phyloP scores from a whole-genome alignment of 2,113 vertebrate genomes.

The Mormyrus iriodes region DNA sequence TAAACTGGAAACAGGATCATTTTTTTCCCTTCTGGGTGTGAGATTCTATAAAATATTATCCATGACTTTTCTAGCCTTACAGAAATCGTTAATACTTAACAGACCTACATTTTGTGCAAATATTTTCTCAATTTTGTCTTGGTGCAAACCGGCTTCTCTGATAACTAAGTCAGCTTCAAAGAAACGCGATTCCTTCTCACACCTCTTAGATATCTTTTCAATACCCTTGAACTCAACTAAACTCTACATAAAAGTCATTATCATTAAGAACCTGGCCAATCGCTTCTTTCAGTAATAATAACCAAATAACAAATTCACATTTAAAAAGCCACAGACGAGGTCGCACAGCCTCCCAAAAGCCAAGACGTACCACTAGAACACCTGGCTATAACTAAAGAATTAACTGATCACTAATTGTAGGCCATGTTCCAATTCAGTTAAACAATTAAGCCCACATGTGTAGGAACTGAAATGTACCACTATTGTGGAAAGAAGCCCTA shows the following conservation, averaged over 20 bases:
- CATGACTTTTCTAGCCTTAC: background rate
- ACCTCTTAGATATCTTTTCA: background rate
- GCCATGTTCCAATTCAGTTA: background rate
- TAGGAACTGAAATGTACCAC: background rate
- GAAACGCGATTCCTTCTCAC: background rate
- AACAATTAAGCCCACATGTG: background rate
- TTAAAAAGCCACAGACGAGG: background rate
- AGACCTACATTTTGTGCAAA: background rate
- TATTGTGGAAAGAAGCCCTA: background rate
- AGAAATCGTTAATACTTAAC: background rate
- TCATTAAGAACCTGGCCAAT: background rate
- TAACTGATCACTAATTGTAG: background rate
- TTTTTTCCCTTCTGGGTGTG: background rate
- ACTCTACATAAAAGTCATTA: background rate
- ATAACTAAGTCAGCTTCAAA: background rate
- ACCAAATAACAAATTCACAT: background rate
- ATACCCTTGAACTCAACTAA: background rate
- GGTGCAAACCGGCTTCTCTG: background rate
- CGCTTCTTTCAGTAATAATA: background rate
- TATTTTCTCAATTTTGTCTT: background rate
- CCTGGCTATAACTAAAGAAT: background rate
- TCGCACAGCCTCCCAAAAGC: background rate
- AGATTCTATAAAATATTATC: background rate
- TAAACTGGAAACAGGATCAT: background rate
- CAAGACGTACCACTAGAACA: background rate